These are phyloP conservation scores for Caenorhabditis drosophilae DNA, from an alignment of 2,888 invertebrate genomes.

Conservation along the genomic window DNA sequence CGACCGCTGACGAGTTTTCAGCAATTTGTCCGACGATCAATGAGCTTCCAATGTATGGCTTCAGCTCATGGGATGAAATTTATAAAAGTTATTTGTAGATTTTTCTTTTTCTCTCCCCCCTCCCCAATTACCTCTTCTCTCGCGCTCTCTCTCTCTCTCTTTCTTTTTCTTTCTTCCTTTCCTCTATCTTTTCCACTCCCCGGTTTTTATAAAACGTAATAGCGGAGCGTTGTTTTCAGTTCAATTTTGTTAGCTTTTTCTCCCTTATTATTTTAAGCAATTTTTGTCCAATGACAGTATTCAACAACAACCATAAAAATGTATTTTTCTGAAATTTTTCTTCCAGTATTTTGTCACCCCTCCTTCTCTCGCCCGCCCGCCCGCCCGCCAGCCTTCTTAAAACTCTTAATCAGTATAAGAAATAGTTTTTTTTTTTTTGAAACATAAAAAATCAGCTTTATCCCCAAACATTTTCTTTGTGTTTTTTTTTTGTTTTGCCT, in stretches of 20 bases:
- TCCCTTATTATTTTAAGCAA: constrained; percentile 5
- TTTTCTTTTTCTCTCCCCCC: not conserved
- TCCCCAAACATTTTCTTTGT: constrained; percentile 11
- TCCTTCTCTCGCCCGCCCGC: not conserved
- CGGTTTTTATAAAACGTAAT: constrained; percentile 5
- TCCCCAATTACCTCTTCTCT: not conserved
- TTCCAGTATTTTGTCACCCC: constrained; percentile 3
- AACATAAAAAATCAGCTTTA: constrained; percentile 14
- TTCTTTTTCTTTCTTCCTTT: not conserved
- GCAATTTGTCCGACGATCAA: constrained; percentile 26
- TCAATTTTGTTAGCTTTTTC: not conserved
- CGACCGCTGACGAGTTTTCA: constrained; percentile 20
- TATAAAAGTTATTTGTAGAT: constrained; percentile 15
- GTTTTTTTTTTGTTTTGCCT: not conserved
- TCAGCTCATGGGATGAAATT: constrained; percentile 17
- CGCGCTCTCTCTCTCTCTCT: not conserved
- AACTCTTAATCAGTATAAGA: too few relatives aligned
- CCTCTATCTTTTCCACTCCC: not conserved
- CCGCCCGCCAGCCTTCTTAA: too few relatives aligned
- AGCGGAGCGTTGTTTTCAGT: not conserved
- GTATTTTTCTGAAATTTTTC: constrained; percentile 6
- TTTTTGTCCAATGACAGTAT: not conserved
- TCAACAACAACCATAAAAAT: constrained; percentile 3
- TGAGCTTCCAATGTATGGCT: constrained; percentile 5
- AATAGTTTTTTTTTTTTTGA: too few relatives aligned